Percentiles rank a stretch among this genome's conserved stretches.
Evolutionary conservation across 2,888 invertebrate genomes (phyloP).

Genomic region (Himalopsyche japonica): DNA sequence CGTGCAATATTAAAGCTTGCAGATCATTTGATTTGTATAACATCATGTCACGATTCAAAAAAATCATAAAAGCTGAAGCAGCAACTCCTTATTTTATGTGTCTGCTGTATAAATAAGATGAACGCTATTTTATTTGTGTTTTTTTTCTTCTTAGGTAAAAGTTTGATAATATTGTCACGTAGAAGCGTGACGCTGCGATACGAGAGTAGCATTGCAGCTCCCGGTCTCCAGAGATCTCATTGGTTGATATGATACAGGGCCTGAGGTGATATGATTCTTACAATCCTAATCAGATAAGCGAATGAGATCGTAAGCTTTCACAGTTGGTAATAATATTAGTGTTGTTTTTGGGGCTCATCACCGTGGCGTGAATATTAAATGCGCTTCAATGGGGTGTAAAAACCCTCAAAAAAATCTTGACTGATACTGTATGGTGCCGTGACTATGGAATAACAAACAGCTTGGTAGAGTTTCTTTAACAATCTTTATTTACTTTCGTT

Average conservation of each 20-base stretch:
- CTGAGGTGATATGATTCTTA: neutral
- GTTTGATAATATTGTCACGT: neutral
- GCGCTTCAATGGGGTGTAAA: neutral
- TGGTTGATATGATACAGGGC: neutral
- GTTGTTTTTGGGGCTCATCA: neutral
- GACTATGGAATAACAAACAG: too few relatives aligned
- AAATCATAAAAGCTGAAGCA: neutral
- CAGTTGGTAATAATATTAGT: neutral
- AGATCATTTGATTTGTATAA: too few relatives aligned
- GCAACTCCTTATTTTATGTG: neutral
- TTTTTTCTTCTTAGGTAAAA: neutral
- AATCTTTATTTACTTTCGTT: too few relatives aligned
- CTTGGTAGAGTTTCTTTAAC: too few relatives aligned
- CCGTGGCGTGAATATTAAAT: neutral
- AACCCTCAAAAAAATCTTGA: too few relatives aligned
- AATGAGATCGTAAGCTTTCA: neutral
- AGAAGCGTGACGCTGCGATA: neutral
- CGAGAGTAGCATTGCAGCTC: neutral
- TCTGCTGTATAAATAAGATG: neutral
- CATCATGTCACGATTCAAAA: too few relatives aligned
- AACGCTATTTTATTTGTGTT: neutral
- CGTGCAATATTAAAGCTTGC: too few relatives aligned
- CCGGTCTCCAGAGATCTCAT: neutral
- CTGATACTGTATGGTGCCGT: too few relatives aligned
- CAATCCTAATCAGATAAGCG: neutral